A percentile compares a stretch with the other conserved stretches of the same genome.
phyloP scores from a whole-genome alignment of 2,797 vertebrate species.

The Chaunax sp. region DNA sequence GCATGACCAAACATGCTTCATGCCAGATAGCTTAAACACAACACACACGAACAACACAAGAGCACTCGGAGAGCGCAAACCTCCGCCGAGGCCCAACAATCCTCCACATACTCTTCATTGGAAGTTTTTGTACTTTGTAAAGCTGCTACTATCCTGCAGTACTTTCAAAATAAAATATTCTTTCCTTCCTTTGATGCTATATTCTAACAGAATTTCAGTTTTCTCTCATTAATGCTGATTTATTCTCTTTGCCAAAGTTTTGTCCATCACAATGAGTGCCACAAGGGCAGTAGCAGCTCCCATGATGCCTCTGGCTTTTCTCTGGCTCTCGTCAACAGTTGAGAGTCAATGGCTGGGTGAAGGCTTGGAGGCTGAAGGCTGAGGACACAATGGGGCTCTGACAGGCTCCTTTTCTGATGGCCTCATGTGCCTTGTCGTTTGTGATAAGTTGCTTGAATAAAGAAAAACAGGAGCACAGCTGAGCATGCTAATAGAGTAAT shows the following conservation, averaged over 20 bases:
- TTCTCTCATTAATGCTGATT: slow-evolving; percentile 26
- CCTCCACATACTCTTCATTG: no score
- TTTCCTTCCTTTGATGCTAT: no score
- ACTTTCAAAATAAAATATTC: no score
- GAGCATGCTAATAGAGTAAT: slow-evolving; percentile 83
- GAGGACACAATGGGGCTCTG: slow-evolving; percentile 73
- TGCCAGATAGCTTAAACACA: background rate
- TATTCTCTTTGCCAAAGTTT: slow-evolving; percentile 50
- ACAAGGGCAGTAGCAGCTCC: slow-evolving; percentile 65
- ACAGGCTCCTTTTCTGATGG: slow-evolving; percentile 75
- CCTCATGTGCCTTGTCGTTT: slow-evolving; percentile 77
- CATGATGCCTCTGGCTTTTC: slow-evolving; percentile 71
- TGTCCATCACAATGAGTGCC: slow-evolving; percentile 63
- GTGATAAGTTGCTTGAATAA: slow-evolving; percentile 75
- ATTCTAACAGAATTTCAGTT: background rate
- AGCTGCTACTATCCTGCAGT: no score
- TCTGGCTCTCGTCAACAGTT: slow-evolving; percentile 58
- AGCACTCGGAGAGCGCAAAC: no score
- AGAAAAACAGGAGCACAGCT: slow-evolving; percentile 76
- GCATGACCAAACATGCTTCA: no score
- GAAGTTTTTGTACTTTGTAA: no score
- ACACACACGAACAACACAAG: slow-evolving; percentile 1
- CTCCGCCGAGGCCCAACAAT: no score
- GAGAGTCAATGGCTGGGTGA: slow-evolving; percentile 63
- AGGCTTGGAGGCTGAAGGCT: slow-evolving; percentile 51